A percentile compares a stretch with the other conserved stretches of the same genome.
Evolutionary conservation across 2,113 vertebrate genomes (phyloP).

Genomic region (Hydrochoerus hydrochaeris): DNA sequence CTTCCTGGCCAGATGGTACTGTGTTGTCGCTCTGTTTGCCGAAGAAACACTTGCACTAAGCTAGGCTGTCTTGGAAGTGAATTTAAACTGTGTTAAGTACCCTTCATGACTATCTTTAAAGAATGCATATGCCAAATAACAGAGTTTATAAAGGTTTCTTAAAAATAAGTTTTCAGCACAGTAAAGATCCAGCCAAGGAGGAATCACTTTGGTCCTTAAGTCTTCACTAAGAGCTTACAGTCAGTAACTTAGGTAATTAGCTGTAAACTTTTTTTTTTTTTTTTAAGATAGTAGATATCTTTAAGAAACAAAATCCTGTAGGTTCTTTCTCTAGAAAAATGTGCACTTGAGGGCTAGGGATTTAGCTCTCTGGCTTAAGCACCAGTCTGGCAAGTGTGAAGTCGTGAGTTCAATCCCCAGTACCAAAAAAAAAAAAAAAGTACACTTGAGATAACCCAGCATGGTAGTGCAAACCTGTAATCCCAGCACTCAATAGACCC

Average conservation of each 20-base stretch:
- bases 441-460: background rate
- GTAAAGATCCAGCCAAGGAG: background rate
- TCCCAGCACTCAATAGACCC: background rate
- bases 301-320: constrained; percentile 2
- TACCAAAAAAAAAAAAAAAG: too few relatives aligned
- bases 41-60: background rate
- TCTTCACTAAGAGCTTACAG: background rate
- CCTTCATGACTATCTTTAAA: background rate
- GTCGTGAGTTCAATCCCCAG: too few relatives aligned
- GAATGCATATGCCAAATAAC: background rate
- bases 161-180: background rate
- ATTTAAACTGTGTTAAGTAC: background rate
- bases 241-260: background rate
- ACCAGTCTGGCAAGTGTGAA: too few relatives aligned
- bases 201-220: background rate
- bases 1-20: constrained; percentile 42
- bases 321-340: background rate
- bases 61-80: constrained; percentile 7
- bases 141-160: background rate
- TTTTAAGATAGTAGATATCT: background rate
- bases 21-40: constrained; percentile 51
- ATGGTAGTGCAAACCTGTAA: background rate
- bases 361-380: too few relatives aligned
- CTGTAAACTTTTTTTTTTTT: background rate
- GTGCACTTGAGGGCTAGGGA: fast-evolving